Evolutionary conservation across 2,797 vertebrate genomes (phyloP).

Genomic region (Typhlichthys subterraneus): DNA sequence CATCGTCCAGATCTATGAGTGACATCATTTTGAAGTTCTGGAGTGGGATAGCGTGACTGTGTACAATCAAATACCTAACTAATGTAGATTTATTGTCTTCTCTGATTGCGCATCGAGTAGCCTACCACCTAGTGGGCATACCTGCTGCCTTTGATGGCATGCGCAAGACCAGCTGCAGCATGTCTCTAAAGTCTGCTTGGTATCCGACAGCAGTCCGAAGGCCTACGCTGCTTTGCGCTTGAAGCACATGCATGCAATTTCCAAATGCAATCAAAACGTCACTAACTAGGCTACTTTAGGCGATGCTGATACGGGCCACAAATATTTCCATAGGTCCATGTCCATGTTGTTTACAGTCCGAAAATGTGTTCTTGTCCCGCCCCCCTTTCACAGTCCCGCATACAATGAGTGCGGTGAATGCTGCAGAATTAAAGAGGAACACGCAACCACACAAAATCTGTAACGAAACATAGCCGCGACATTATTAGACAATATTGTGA

Average conservation of each 20-base stretch:
- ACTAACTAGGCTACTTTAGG: slow-evolving; percentile 20
- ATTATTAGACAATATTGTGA: too few relatives aligned
- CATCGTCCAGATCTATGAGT: slow-evolving; percentile 80
- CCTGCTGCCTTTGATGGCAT: slow-evolving; percentile 42
- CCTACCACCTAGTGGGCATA: slow-evolving; percentile 6
- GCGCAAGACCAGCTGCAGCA: slow-evolving; percentile 60
- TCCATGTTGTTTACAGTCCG: slow-evolving; percentile 49
- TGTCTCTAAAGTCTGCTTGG: slow-evolving; percentile 42
- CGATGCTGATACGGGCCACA: slow-evolving; percentile 9
- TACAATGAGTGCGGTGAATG: slow-evolving; percentile 40
- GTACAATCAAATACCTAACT: not conserved
- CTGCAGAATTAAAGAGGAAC: slow-evolving; percentile 75
- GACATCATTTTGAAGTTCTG: slow-evolving; percentile 75
- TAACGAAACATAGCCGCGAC: too few relatives aligned
- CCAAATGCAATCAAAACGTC: slow-evolving; percentile 20
- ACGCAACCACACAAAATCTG: slow-evolving; percentile 18
- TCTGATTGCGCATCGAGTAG: not conserved
- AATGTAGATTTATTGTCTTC: slow-evolving; percentile 1
- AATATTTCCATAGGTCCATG: slow-evolving; percentile 20
- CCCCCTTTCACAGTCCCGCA: slow-evolving; percentile 61
- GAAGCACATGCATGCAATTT: slow-evolving; percentile 10
- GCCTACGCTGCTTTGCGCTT: slow-evolving; percentile 11
- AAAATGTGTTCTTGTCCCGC: slow-evolving; percentile 60
- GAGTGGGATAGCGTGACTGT: not conserved
- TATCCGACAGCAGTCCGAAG: slow-evolving; percentile 42